Base-by-base conservation (phyloP, 2,888 invertebrate genomes). In the Napeogenes sylphis region DNA sequence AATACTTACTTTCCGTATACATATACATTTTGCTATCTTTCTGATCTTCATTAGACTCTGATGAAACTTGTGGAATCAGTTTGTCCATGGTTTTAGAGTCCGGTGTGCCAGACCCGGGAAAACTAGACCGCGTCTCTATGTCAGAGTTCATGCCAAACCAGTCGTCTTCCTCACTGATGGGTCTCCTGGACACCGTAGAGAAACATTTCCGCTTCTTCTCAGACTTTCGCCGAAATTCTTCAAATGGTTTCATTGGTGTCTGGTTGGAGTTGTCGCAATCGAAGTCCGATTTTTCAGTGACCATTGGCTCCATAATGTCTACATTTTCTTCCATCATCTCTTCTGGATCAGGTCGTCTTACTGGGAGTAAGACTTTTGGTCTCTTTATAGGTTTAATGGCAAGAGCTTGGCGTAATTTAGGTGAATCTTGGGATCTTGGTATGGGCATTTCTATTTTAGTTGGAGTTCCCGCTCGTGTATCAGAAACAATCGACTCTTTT, bases 191-290 rank as follows among this genome's bases (percentile, higher is more conserved):
- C 35, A 81, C 72, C 3, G 75, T 58, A 0, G 79, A 79, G 14
- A 83, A 80, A 2, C 73, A 75, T 66, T 77, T 81, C 46, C 71
- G 69, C 61, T 75, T 75, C 55, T 76, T 83, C 10, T 80, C 79
- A 1, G 61, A 60, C 63, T 74, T 81, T 65, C 70, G 76, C 55
- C 67, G 75, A 32, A 69, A 74, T 0, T 78, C 77, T 2, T 68
- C 51, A 0, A 68, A 1, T 0, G 86, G 84, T 61, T 83, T 88
- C 0, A 85, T 82, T 3, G 88, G 88, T 0, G 88, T 88, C 59
- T 90, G 88, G 0, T 87, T 83, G 0, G 87, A 86, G 61, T 90
- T 89, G 0, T 83, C 85, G 0, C 81, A 75, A 65, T 90, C 90
- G 6, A 88, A 88, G 67, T 90, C 90, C 38, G 84, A 68, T 0